Percentiles rank a stretch among this genome's conserved stretches.
Evolutionary conservation across 2,113 vertebrate genomes (phyloP).

Genomic region (Patagioenas fasciata): DNA sequence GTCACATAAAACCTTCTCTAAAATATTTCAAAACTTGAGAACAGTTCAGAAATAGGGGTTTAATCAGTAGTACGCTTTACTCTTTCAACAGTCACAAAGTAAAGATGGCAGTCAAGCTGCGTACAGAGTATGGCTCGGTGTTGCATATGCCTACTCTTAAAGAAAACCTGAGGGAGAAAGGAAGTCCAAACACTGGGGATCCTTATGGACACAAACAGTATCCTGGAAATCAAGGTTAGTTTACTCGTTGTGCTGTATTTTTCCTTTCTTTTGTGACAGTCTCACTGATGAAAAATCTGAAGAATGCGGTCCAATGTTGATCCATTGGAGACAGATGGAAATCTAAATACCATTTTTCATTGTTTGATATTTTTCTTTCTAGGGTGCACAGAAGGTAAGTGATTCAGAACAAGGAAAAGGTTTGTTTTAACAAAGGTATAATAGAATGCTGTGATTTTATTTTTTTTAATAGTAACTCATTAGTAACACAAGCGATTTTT

Average conservation of each 20-base stretch:
- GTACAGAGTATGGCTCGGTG: slow-evolving; percentile 86
- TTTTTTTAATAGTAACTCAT: neutral
- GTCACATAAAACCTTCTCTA: neutral
- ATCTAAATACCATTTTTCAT: accelerated
- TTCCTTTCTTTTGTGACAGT: neutral
- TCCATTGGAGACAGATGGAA: neutral
- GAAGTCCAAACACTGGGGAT: slow-evolving; percentile 62
- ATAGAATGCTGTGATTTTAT: neutral
- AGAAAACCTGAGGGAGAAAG: slow-evolving; percentile 86
- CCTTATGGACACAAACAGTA: slow-evolving; percentile 82
- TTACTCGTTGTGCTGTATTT: neutral
- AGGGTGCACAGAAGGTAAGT: neutral
- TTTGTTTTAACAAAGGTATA: neutral
- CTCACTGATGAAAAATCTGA: neutral
- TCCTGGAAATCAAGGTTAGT: slow-evolving; percentile 81
- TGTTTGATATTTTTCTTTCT: neutral
- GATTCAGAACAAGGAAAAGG: neutral
- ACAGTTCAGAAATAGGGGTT: neutral
- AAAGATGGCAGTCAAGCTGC: slow-evolving; percentile 92
- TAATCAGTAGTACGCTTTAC: neutral
- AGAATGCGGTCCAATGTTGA: neutral
- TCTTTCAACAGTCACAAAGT: slow-evolving; percentile 83
- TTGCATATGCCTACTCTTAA: slow-evolving; percentile 93
- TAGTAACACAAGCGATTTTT: neutral
- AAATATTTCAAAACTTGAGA: neutral